Evolutionary conservation across 2,888 invertebrate species (phyloP).

Genomic region (Sesia bembeciformis): DNA sequence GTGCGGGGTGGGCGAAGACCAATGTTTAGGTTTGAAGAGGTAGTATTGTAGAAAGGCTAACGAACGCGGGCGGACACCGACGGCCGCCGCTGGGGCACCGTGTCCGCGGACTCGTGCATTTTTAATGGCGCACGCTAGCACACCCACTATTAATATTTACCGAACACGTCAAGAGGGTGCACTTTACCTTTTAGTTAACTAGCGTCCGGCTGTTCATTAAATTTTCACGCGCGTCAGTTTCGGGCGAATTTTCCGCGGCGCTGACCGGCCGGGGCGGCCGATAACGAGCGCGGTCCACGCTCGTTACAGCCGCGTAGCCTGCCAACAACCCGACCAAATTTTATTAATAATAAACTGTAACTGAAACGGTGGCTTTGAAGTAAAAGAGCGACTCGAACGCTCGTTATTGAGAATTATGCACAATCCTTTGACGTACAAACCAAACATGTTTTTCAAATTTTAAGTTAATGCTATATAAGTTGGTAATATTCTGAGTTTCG

Average conservation of each 20-base stretch:
- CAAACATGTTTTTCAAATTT: conserved; percentile 35
- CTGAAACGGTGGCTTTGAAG: conserved; percentile 68
- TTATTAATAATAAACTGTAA: conserved; percentile 74
- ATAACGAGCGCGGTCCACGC: conserved; percentile 40
- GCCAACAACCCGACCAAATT: conserved; percentile 57
- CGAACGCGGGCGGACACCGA: conserved; percentile 39
- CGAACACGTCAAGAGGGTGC: conserved; percentile 75
- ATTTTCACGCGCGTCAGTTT: conserved; percentile 76
- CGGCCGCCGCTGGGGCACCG: conserved; percentile 30
- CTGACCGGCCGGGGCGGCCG: conserved; percentile 45
- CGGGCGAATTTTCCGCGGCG: conserved; percentile 73
- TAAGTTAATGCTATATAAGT: conserved; percentile 3
- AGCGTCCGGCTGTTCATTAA: conserved; percentile 75
- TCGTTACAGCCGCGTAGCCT: conserved; percentile 40
- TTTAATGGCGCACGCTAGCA: conserved; percentile 70
- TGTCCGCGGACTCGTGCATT: conserved; percentile 71
- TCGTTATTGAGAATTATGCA: conserved; percentile 69
- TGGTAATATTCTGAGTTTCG: not conserved
- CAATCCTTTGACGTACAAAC: conserved; percentile 63
- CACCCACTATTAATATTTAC: conserved; percentile 74
- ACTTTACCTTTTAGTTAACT: conserved; percentile 76
- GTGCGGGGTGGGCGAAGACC: conserved; percentile 12
- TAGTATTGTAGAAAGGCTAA: conserved; percentile 51
- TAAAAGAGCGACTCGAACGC: conserved; percentile 62
- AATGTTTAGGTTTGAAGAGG: conserved; percentile 32